A percentile compares a stretch with the other conserved stretches of the same genome.
Conservation (phyloP, 2,113 vertebrate species). For the Gracilinanus agilis region DNA sequence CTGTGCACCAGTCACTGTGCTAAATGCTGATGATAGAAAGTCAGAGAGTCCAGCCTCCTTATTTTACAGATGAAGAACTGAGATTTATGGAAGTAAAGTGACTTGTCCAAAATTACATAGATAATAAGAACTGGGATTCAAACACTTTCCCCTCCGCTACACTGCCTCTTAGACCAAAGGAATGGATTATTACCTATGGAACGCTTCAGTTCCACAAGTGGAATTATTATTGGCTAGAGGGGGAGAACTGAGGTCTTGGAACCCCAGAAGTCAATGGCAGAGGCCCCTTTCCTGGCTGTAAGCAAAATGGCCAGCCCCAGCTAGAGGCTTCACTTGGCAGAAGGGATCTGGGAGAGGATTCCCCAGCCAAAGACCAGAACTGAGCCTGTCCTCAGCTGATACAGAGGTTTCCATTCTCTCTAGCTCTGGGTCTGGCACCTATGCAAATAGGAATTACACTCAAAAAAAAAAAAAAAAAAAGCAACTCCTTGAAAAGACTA, state of each 20-base stretch:
- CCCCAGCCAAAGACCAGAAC: not conserved
- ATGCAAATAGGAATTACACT: slow-evolving; percentile 72
- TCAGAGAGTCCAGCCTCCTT: not conserved
- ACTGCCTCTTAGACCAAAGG: not conserved
- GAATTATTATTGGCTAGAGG: not conserved
- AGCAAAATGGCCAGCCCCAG: not conserved
- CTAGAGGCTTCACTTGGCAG: not conserved
- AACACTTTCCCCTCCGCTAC: not conserved
- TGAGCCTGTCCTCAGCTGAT: slow-evolving; percentile 35
- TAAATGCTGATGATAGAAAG: not conserved
- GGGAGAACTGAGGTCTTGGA: not conserved
- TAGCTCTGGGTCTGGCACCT: slow-evolving; percentile 54
- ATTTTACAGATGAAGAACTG: not conserved
- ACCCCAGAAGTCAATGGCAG: not conserved
- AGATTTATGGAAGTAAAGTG: not conserved
- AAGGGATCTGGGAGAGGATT: not conserved
- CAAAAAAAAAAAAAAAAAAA: slow-evolving; percentile 75
- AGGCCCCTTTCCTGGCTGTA: not conserved
- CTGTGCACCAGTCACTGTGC: not conserved
- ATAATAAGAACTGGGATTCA: not conserved
- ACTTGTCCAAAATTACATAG: not conserved
- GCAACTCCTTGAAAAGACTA: slow-evolving; percentile 71
- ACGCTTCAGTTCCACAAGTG: not conserved
- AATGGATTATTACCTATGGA: not conserved
- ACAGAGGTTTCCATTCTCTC: slow-evolving; percentile 58